Conservation (phyloP, 2,797 vertebrate species). For the Darevskia mixta region DNA sequence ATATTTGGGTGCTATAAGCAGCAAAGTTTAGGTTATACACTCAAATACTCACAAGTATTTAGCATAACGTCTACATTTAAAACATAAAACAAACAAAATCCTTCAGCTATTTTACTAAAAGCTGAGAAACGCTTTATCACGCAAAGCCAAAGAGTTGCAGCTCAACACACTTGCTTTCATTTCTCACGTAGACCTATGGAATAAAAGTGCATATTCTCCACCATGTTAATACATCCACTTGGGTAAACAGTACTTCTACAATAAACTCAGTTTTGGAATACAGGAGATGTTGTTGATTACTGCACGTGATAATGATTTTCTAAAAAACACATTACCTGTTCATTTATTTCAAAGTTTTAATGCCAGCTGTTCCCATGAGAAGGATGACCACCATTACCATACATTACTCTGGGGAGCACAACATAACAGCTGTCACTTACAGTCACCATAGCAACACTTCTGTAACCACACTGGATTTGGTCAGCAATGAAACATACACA, state of each 20-base stretch:
- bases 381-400: constrained; percentile 72
- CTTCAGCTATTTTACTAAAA: background rate
- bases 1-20: background rate
- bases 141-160: background rate
- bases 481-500: constrained; percentile 43
- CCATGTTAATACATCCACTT: background rate
- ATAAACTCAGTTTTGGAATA: background rate
- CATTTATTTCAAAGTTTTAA: constrained; percentile 62
- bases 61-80: background rate
- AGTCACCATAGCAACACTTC: constrained; percentile 85
- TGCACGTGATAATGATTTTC: constrained; percentile 73
- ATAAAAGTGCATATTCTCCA: background rate
- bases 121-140: background rate
- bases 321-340: constrained; percentile 65
- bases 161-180: background rate
- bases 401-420: constrained; percentile 63
- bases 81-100: background rate
- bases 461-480: constrained; percentile 62
- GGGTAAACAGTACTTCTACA: background rate
- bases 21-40: background rate
- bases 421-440: constrained; percentile 82
- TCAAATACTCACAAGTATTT: background rate
- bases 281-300: constrained; percentile 63
- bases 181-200: background rate
- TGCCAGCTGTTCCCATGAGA: constrained; percentile 50